Evolutionary conservation across 92 coral and sea anemone species (phyloP).

Genomic region (Metridium senile): DNA sequence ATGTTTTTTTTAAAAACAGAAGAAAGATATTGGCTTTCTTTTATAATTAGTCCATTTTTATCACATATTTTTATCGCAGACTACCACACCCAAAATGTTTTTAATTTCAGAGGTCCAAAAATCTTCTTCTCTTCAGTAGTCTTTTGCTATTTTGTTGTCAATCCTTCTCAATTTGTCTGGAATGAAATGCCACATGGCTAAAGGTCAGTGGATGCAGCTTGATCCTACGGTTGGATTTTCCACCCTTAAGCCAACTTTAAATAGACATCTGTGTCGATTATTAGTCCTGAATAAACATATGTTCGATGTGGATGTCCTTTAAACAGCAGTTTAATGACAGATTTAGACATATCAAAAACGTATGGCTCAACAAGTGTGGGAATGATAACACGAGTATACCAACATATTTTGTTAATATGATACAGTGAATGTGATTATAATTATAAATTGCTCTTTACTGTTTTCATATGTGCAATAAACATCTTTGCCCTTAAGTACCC

Average conservation of each 20-base stretch:
- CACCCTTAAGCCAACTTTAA: constrained; percentile 37
- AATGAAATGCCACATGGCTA: constrained; percentile 13
- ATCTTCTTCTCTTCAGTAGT: neutral
- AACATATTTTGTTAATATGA: neutral
- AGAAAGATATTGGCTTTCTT: too few relatives aligned
- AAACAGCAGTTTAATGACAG: constrained; percentile 23
- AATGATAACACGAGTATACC: neutral
- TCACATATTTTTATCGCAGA: neutral
- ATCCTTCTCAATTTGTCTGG: neutral
- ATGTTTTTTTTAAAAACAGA: too few relatives aligned
- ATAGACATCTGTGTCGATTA: constrained; percentile 37
- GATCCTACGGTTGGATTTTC: constrained; percentile 7
- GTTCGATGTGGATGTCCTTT: constrained; percentile 4
- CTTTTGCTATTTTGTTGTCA: neutral
- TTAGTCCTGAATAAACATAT: constrained; percentile 23
- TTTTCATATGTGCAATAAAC: neutral
- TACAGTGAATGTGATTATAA: neutral
- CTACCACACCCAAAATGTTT: neutral
- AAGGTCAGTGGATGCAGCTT: constrained; percentile 36
- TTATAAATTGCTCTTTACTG: neutral
- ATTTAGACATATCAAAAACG: constrained; percentile 11
- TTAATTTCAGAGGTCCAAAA: neutral
- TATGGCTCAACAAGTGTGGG: constrained; percentile 13
- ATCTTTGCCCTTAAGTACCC: constrained; percentile 8
- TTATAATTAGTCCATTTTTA: too few relatives aligned